These are phyloP conservation scores for Horisme vitalbata DNA, from an alignment of 2,888 invertebrate species.

Conservation along the genomic window DNA sequence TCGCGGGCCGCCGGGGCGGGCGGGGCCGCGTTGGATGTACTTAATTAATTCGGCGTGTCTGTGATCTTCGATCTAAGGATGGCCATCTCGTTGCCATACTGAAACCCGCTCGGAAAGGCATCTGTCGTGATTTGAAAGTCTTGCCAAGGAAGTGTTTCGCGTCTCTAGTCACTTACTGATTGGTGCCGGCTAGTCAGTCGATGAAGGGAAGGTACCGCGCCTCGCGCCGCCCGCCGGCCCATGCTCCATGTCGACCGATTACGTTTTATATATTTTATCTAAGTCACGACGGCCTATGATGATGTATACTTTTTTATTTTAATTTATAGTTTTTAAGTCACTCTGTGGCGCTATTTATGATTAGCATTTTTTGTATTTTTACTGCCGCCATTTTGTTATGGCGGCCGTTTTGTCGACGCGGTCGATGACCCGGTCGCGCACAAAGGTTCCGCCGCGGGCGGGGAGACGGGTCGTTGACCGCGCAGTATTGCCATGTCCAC, in stretches of 20 bases:
- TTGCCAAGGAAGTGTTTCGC: constrained; percentile 74
- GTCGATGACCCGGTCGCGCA: constrained; percentile 42
- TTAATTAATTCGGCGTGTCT: constrained; percentile 55
- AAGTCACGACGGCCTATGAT: constrained; percentile 75
- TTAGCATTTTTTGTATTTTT: constrained; percentile 64
- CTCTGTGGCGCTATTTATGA: constrained; percentile 63
- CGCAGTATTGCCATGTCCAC: constrained; percentile 45
- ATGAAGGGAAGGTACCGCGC: constrained; percentile 35
- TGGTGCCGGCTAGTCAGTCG: constrained; percentile 80
- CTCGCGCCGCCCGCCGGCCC: constrained; percentile 25
- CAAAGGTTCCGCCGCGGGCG: constrained; percentile 14
- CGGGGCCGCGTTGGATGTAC: constrained; percentile 32
- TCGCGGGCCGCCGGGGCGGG: constrained; percentile 27
- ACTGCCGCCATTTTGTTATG: constrained; percentile 57
- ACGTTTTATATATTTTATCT: constrained; percentile 48
- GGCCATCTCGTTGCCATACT: constrained; percentile 52
- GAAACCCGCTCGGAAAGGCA: constrained; percentile 29
- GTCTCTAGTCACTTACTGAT: constrained; percentile 78
- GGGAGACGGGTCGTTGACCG: constrained; percentile 31
- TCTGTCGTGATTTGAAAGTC: constrained; percentile 50
- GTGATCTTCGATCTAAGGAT: constrained; percentile 46
- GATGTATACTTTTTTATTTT: constrained; percentile 62
- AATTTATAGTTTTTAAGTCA: constrained; percentile 54
- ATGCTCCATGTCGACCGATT: constrained; percentile 2
- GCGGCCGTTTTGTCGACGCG: constrained; percentile 53